Percentiles rank a stretch among this genome's conserved stretches.
Evolutionary conservation across 1,140 invertebrate species (phyloP).

Genomic region (Hyles euphorbiae): DNA sequence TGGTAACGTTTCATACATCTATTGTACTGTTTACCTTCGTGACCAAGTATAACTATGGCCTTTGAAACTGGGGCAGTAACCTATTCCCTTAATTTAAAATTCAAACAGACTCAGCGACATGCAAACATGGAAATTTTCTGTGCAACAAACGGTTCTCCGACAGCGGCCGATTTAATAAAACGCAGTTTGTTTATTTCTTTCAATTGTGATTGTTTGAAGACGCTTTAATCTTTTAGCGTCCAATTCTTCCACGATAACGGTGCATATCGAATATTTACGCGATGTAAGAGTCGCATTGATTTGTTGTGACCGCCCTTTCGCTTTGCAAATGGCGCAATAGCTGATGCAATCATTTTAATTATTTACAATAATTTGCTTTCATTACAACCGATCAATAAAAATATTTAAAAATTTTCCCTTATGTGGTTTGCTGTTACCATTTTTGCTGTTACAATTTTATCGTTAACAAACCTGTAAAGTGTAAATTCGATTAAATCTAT

Average conservation of each 20-base stretch:
- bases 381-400: no score
- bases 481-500: slow-evolving; percentile 4
- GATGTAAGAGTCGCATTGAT: not conserved
- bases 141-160: slow-evolving; percentile 26
- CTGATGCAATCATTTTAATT: slow-evolving; percentile 16
- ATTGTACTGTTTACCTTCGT: slow-evolving; percentile 18
- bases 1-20: slow-evolving; percentile 4
- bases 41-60: slow-evolving; percentile 21
- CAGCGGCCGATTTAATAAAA: slow-evolving; percentile 13
- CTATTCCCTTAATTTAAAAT: slow-evolving; percentile 35
- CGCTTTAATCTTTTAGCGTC: not conserved
- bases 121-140: slow-evolving; percentile 27
- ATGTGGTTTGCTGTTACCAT: no score
- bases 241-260: not conserved
- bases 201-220: slow-evolving; percentile 5
- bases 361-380: not conserved
- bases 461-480: not conserved
- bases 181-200: slow-evolving; percentile 8
- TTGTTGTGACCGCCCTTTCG: slow-evolving; percentile 16
- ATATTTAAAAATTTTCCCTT: no score
- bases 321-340: slow-evolving; percentile 19
- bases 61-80: slow-evolving; percentile 32
- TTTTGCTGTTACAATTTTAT: no score
- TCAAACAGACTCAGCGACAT: slow-evolving; percentile 28
- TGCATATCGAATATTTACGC: no score